phyloP scores from a whole-genome alignment of 1,140 invertebrate species.

The Cydia pomonella region DNA sequence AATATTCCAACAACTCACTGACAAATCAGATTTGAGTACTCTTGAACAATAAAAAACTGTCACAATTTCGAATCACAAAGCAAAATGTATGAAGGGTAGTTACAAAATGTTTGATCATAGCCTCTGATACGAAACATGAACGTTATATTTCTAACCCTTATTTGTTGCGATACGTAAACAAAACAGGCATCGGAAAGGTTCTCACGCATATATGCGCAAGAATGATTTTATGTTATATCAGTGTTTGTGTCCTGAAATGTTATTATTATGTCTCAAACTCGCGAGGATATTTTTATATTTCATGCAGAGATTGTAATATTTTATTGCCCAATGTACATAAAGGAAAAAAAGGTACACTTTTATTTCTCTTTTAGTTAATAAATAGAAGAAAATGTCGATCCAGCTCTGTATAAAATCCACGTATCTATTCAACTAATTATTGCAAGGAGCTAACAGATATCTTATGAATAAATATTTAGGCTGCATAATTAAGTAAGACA shows the following conservation, averaged over 20 bases:
- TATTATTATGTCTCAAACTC: neutral
- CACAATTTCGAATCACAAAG: neutral
- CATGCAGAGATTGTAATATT: neutral
- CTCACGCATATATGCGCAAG: conserved; percentile 5
- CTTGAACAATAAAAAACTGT: neutral
- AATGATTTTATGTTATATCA: conserved; percentile 15
- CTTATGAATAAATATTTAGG: no score
- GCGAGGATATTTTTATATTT: neutral
- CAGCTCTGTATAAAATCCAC: no score
- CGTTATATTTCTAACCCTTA: conserved; percentile 9
- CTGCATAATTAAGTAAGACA: no score
- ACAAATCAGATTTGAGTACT: neutral
- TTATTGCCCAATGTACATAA: neutral
- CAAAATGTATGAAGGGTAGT: neutral
- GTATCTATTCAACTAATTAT: no score
- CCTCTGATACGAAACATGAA: conserved; percentile 7
- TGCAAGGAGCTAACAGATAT: no score
- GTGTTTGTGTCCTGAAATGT: neutral
- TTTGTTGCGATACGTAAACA: conserved; percentile 28
- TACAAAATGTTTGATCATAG: conserved; percentile 10
- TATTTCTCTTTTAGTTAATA: no score
- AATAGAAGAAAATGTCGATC: no score
- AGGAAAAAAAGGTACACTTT: no score
- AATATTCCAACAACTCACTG: neutral
- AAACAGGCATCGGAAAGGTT: conserved; percentile 1